Evolutionary conservation across 2,797 vertebrate genomes (phyloP).

Genomic region (Danionella dracula): DNA sequence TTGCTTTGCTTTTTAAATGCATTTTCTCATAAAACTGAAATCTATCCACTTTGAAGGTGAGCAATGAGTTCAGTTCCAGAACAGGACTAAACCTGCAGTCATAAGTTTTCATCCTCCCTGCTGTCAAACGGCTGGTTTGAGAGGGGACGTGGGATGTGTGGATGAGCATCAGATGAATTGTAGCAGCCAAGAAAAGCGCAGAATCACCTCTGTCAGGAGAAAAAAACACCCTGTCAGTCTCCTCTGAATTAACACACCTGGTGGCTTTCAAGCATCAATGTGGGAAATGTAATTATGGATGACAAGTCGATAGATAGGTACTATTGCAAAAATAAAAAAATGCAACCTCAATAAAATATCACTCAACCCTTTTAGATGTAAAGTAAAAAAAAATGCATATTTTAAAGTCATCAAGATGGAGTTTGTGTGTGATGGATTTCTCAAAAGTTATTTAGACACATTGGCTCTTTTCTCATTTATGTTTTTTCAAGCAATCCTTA

Average conservation of each 20-base stretch:
- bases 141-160: constrained; percentile 57
- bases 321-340: constrained; percentile 62
- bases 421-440: too few relatives aligned
- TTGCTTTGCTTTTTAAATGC: neutral
- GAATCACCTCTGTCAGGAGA: constrained; percentile 44
- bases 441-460: too few relatives aligned
- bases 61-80: constrained; percentile 58
- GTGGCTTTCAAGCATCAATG: constrained; percentile 59
- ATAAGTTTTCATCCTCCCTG: constrained; percentile 63
- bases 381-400: constrained; percentile 49
- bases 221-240: constrained; percentile 55
- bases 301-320: constrained; percentile 64
- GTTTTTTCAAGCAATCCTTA: too few relatives aligned
- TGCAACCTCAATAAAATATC: constrained; percentile 59
- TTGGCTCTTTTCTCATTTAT: too few relatives aligned
- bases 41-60: constrained; percentile 43
- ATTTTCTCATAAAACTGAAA: neutral
- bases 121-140: constrained; percentile 65
- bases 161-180: constrained; percentile 63
- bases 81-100: constrained; percentile 54
- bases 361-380: constrained; percentile 54
- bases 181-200: constrained; percentile 46
- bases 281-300: constrained; percentile 64
- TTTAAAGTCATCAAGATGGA: too few relatives aligned
- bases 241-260: constrained; percentile 58